phyloP scores from a whole-genome alignment of 2,888 invertebrate species.

The Diaperis boleti region DNA sequence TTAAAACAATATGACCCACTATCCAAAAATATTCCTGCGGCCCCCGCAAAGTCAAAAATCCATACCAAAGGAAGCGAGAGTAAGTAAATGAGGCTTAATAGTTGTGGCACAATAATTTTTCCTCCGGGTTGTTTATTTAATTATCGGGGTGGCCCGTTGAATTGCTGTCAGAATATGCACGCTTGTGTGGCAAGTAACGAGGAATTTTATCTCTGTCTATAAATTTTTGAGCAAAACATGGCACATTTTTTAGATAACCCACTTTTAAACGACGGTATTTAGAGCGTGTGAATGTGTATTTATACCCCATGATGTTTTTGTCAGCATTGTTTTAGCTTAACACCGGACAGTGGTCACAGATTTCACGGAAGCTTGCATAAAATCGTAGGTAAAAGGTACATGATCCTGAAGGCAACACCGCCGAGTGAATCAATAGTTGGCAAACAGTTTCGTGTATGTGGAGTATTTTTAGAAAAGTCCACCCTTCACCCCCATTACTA shows the following conservation, averaged over 20 bases:
- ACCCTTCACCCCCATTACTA: slow-evolving; percentile 30
- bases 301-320: slow-evolving; percentile 16
- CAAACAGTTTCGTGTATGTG: slow-evolving; percentile 34
- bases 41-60: not conserved
- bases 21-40: slow-evolving; percentile 2
- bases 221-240: slow-evolving; percentile 30
- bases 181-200: slow-evolving; percentile 22
- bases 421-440: slow-evolving; percentile 39
- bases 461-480: slow-evolving; percentile 37
- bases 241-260: slow-evolving; percentile 33
- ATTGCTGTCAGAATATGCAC: slow-evolving; percentile 28
- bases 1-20: not conserved
- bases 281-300: slow-evolving; percentile 21
- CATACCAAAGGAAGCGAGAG: slow-evolving; percentile 7
- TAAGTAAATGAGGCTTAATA: slow-evolving; percentile 14
- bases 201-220: slow-evolving; percentile 34
- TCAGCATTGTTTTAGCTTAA: not conserved
- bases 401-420: slow-evolving; percentile 10
- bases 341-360: not conserved
- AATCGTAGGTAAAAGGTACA: slow-evolving; percentile 25
- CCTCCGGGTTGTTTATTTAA: slow-evolving; percentile 25
- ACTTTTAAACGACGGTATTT: slow-evolving; percentile 21
- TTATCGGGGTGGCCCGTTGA: slow-evolving; percentile 7
- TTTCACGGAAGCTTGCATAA: slow-evolving; percentile 12
- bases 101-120: slow-evolving; percentile 23